A percentile compares a stretch with the other conserved stretches of the same genome.
Conservation (phyloP, 1,140 invertebrate genomes). For the Liolophura sinensis region DNA sequence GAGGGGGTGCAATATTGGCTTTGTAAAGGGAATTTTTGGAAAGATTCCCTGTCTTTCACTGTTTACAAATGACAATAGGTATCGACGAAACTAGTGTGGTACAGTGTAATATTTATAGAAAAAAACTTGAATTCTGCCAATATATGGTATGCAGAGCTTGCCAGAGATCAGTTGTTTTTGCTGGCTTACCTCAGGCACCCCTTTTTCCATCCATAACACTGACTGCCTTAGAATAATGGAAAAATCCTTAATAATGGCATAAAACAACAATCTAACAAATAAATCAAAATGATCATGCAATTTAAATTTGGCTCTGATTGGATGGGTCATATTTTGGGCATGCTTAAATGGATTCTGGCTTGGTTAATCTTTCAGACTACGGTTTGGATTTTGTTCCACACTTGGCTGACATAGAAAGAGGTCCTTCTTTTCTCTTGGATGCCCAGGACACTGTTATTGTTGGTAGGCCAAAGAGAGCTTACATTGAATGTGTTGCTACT, state of each 20-base stretch:
- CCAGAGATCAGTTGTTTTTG: too few relatives aligned
- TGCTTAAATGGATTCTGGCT: constrained; percentile 2
- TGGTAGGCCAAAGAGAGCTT: not conserved
- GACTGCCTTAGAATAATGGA: not conserved
- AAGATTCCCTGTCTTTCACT: too few relatives aligned
- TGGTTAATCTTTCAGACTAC: constrained; percentile 25
- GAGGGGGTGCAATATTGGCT: too few relatives aligned
- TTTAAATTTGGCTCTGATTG: not conserved
- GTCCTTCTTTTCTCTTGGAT: constrained; percentile 30
- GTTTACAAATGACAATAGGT: too few relatives aligned
- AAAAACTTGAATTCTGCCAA: too few relatives aligned
- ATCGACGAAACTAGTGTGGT: too few relatives aligned
- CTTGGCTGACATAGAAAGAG: constrained; percentile 26
- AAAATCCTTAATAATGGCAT: not conserved
- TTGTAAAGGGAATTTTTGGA: too few relatives aligned
- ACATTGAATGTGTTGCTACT: constrained; percentile 30
- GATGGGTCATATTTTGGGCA: not conserved
- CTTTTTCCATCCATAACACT: not conserved
- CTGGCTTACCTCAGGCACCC: too few relatives aligned
- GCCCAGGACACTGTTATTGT: constrained; percentile 29
- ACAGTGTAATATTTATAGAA: too few relatives aligned
- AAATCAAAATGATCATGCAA: not conserved
- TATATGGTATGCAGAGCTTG: too few relatives aligned
- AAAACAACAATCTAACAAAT: not conserved
- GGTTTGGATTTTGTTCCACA: constrained; percentile 23